phyloP scores from a whole-genome alignment of 2,797 vertebrate genomes.

The Microtus californicus region DNA sequence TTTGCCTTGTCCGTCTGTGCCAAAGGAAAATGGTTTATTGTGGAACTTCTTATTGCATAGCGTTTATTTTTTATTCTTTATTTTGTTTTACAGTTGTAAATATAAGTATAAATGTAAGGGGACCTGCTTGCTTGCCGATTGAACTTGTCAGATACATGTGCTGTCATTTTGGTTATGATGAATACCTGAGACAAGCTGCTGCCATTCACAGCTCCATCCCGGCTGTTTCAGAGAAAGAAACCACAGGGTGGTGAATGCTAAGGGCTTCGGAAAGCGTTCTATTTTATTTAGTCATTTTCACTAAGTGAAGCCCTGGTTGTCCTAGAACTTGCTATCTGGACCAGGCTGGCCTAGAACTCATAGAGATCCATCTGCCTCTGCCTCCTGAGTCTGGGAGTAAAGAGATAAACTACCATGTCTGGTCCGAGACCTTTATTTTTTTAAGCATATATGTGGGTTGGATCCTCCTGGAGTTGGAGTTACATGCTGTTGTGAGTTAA shows the following conservation, averaged over 20 bases:
- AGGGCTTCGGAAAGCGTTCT: not conserved
- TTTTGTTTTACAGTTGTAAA: not conserved
- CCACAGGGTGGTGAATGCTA: constrained; percentile 2
- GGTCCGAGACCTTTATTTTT: no score
- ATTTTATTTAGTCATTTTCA: not conserved
- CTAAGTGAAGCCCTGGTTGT: not conserved
- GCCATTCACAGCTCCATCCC: constrained; percentile 45
- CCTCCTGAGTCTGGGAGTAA: not conserved
- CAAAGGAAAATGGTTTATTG: constrained; percentile 24
- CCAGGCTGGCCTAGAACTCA: not conserved
- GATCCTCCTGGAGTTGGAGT: no score
- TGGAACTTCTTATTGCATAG: constrained; percentile 38
- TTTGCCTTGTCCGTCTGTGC: not conserved
- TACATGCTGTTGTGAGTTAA: no score
- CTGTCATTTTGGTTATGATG: constrained; percentile 69
- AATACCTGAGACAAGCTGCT: constrained; percentile 47
- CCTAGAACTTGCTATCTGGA: not conserved
- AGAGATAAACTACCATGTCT: no score
- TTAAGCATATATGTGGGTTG: no score
- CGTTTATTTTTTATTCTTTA: not conserved
- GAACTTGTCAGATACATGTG: constrained; percentile 74
- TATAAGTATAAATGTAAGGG: constrained; percentile 8
- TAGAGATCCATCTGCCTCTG: no score
- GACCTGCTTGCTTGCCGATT: constrained; percentile 60
- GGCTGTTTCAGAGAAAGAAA: constrained; percentile 51